A percentile compares a stretch with the other conserved stretches of the same genome.
Conservation (phyloP, 2,888 invertebrate species). For the Eustalomyia histrio region DNA sequence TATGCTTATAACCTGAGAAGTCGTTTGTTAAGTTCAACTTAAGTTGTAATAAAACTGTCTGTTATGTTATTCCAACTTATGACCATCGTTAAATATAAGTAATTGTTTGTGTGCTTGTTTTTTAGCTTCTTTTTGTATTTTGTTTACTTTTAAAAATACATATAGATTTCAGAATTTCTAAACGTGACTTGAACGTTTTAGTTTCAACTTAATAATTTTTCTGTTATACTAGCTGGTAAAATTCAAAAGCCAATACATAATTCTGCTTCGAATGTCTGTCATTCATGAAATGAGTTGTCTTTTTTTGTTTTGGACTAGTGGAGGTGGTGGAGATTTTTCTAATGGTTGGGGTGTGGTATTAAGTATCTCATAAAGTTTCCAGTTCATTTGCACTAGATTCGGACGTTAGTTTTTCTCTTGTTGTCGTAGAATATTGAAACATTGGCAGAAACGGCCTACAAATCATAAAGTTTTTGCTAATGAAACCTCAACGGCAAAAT, state of each 20-base stretch:
- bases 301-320: not conserved
- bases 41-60: no score
- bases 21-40: no score
- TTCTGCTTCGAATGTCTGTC: not conserved
- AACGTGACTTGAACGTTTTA: slow-evolving; percentile 50
- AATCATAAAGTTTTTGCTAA: slow-evolving; percentile 26
- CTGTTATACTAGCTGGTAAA: not conserved
- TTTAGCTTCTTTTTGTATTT: no score
- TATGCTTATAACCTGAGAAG: no score
- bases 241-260: not conserved
- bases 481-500: slow-evolving; percentile 48
- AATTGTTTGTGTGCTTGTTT: no score
- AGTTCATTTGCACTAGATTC: slow-evolving; percentile 33
- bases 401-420: no score
- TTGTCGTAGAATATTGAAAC: slow-evolving; percentile 22
- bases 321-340: not conserved
- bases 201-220: slow-evolving; percentile 11
- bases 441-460: slow-evolving; percentile 17
- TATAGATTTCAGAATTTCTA: slow-evolving; percentile 7
- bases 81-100: no score
- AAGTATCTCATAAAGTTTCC: slow-evolving; percentile 15
- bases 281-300: not conserved
- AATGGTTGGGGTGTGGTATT: slow-evolving; percentile 18
- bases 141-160: not conserved
- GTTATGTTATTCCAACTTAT: no score